These are phyloP conservation scores for Drosophila meridionalis DNA, from an alignment of 2,888 invertebrate species.

Conservation along the genomic window DNA sequence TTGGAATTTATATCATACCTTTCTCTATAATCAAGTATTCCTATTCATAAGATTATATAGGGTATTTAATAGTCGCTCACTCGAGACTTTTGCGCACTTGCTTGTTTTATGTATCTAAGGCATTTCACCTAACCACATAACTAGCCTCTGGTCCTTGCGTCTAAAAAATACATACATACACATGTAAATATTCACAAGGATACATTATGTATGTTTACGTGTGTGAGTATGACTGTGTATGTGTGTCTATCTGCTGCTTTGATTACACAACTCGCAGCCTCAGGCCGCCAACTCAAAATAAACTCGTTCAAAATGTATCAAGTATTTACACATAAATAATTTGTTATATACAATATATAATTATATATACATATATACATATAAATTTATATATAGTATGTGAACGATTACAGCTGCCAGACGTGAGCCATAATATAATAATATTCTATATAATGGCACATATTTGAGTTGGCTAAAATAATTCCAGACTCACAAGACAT, in stretches of 20 bases:
- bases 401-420: slow-evolving; percentile 6
- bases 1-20: no score
- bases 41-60: background rate
- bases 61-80: background rate
- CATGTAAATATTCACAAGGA: slow-evolving; percentile 15
- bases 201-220: slow-evolving; percentile 4
- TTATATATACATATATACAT: background rate
- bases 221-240: background rate
- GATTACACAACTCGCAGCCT: slow-evolving; percentile 53
- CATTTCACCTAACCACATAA: slow-evolving; percentile 35
- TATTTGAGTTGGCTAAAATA: slow-evolving; percentile 11
- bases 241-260: slow-evolving; percentile 31
- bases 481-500: slow-evolving; percentile 27
- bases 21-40: no score
- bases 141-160: slow-evolving; percentile 4
- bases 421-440: slow-evolving; percentile 16
- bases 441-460: background rate
- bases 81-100: background rate
- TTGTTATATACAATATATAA: background rate
- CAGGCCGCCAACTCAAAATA: slow-evolving; percentile 34
- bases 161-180: slow-evolving; percentile 2
- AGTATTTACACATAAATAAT: slow-evolving; percentile 45
- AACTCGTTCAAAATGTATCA: slow-evolving; percentile 24
- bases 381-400: background rate
- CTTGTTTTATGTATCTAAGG: slow-evolving; percentile 12